Evolutionary conservation across 2,113 vertebrate genomes (phyloP), one percentile per base, ranked within the genome.

Genomic region (Ctenomys sociabilis): DNA sequence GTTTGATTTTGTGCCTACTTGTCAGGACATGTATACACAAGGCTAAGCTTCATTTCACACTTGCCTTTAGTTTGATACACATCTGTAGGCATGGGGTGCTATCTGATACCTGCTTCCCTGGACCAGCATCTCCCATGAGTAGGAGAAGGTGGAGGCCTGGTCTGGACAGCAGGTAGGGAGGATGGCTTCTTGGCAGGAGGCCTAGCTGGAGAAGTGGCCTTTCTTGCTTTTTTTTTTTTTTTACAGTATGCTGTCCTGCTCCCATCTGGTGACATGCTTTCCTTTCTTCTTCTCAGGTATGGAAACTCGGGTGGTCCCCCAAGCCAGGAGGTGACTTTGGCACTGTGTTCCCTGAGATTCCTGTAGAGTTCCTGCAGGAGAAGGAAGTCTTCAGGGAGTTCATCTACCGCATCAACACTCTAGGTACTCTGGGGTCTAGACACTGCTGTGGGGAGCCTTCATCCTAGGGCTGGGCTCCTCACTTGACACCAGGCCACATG

Each of bases 381-480:
- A 99, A 99, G 97, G 99, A 99, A 77, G 98, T 99, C 93, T 99
- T 99, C 96, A 99, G 99, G 97, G 99, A 99, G 97, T 99, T 99
- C 97, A 99, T 99, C 90, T 99, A 99, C 96, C 99, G 99, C 77
- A 99, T 99, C 97, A 99, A 99, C 87, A 99, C 99, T 1, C 98
- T 99, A 37, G 99, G 99, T 99, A 91, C 66, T 43, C 21, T 35
- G 3, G 24, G 19, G n/a, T 9, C 5, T 32, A 30, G 37, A 5
- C 16, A 7, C 78, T 37, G 52, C 52, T 21, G 35, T 52, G 45
- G 35, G n/a, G 52, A 8, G 78, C 9, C 52, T 21, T 52, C 9
- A 52, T 57, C 43, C 14, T 7, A 19, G 28, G 24, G 73, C 21
- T 43, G 37, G 68, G 72, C 88, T 24, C 54, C 19, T 16, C 12